Conservation (phyloP, 2,113 vertebrate species). For the Serilophus lunatus region DNA sequence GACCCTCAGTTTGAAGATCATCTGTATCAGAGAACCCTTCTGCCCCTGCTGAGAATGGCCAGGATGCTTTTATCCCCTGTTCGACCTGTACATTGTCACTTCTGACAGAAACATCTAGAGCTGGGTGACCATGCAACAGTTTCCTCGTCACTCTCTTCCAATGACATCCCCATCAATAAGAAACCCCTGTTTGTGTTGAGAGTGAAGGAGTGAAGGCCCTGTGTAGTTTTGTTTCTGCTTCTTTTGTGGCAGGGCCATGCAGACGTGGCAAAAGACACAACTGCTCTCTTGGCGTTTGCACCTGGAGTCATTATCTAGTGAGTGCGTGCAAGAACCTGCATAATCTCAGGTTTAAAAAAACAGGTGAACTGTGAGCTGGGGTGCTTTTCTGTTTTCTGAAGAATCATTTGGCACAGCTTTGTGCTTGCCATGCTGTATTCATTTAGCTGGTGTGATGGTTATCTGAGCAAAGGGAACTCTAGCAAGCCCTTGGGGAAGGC, state of each 20-base stretch:
- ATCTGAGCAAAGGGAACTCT: not conserved
- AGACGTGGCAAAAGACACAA: not conserved
- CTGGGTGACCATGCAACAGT: fast-evolving
- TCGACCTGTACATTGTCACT: fast-evolving
- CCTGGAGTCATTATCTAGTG: not conserved
- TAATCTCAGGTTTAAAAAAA: not conserved
- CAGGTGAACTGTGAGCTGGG: not conserved
- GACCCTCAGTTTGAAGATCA: not conserved
- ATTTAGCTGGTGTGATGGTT: not conserved
- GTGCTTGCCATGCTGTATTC: not conserved
- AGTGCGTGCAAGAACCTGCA: not conserved
- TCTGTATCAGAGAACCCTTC: not conserved
- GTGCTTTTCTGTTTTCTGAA: not conserved
- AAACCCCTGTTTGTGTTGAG: not conserved
- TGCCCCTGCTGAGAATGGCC: not conserved
- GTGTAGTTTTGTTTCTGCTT: not conserved
- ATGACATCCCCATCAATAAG: not conserved
- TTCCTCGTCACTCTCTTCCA: not conserved
- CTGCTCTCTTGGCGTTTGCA: not conserved
- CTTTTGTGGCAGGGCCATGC: not conserved
- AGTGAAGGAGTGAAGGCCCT: no score
- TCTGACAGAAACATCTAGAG: not conserved
- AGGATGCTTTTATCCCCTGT: not conserved
- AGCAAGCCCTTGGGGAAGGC: not conserved
- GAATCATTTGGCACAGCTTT: not conserved